Percentiles rank a stretch among this genome's conserved stretches.
Evolutionary conservation across 1,140 invertebrate species (phyloP).

Genomic region (Anagrus nilaparvatae): DNA sequence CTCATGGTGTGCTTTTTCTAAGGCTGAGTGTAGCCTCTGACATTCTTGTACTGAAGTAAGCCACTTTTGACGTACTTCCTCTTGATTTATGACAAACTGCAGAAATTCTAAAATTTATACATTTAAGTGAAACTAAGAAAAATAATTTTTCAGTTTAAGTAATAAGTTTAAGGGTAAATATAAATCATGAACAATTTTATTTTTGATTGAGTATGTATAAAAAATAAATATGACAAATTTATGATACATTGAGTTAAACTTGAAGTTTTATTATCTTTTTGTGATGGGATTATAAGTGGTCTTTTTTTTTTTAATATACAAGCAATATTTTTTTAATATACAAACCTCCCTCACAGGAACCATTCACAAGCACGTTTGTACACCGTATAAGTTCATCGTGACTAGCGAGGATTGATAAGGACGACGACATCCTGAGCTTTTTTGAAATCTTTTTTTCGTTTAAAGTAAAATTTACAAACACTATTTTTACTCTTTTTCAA

Average conservation of each 20-base stretch:
- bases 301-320: neutral
- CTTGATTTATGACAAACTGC: conserved; percentile 57
- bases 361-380: conserved; percentile 52
- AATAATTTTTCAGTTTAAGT: neutral
- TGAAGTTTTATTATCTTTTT: neutral
- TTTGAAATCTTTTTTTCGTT: too few species aligned
- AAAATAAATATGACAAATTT: conserved; percentile 6
- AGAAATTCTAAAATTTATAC: conserved; percentile 52
- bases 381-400: conserved; percentile 60
- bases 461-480: too few species aligned
- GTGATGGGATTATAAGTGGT: too few species aligned
- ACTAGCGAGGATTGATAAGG: conserved; percentile 43
- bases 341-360: conserved; percentile 56
- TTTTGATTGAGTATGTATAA: conserved; percentile 3
- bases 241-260: neutral
- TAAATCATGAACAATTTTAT: conserved; percentile 1
- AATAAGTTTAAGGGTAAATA: conserved; percentile 2
- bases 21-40: conserved; percentile 50
- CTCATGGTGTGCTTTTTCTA: conserved; percentile 54
- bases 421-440: conserved; percentile 24
- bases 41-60: conserved; percentile 54
- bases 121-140: neutral
- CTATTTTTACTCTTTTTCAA: too few species aligned
- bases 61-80: conserved; percentile 61
- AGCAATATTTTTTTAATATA: conserved; percentile 6